Base-by-base conservation (phyloP, 2,113 vertebrate genomes). In the Sinocyclocheilus grahami region DNA sequence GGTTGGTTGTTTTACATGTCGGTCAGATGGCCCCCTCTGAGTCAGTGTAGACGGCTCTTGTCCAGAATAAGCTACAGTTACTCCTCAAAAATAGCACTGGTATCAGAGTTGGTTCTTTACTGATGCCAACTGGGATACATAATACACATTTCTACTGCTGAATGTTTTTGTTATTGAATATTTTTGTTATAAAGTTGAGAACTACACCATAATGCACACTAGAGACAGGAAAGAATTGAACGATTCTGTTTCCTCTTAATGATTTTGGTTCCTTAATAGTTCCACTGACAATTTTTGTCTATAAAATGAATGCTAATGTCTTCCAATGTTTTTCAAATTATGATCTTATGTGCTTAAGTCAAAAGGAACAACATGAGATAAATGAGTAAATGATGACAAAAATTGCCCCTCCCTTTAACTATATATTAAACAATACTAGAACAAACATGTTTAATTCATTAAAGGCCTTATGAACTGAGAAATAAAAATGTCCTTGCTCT, bases 1-100 rank as follows among this genome's bases (percentile, higher is more conserved):
- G 14, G 48, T 55, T 55, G 69, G 69, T 72, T 72, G 69, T 72
- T 72, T 72, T 72, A 72, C 33, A 72, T 39, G 67, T 71, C 18
- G 33, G 67, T 71, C 67, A 71, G 33, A 33, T 0, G 2, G 24
- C 63, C 63, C 5, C 12, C 27, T 33, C 7, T 9, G 7, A 69
- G 65, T 69, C 16, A 3, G 1, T 39, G 37, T 0, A 72, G 18
- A 11, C 11, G 37, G 20, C 37, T n/a, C 37, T 72, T 42, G 18
- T 72, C 4, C 69, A 42, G 20, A 12, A 72, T 27, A 62, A 62
- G 58, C 58, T 62, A 62, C 58, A n/a, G 58, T 1, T 62, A 62
- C 7, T 62, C 20, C 2, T 10, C 58, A 8, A 62, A 62, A 62
- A 62, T n/a, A 9, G 8, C n/a, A 22, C 58, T 62, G 7, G 20